Conservation (phyloP, 2,113 vertebrate species). For the Falcunculus frontatus region DNA sequence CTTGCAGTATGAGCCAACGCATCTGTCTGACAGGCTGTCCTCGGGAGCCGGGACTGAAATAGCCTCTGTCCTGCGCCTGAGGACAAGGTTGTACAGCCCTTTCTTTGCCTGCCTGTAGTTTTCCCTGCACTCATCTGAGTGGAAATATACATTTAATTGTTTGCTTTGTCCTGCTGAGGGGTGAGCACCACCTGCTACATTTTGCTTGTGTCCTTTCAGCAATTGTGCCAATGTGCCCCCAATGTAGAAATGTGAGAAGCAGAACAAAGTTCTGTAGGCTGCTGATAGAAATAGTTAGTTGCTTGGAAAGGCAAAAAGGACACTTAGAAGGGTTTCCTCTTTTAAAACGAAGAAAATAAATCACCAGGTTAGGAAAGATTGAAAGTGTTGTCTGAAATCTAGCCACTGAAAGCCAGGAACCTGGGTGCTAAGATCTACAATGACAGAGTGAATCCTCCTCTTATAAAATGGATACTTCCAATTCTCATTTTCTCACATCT, state of each 20-base stretch:
- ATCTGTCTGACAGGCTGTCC: slow-evolving; percentile 33
- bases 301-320: neutral
- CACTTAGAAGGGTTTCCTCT: neutral
- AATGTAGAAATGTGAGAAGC: neutral
- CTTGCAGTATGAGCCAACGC: neutral
- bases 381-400: neutral
- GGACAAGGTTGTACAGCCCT: slow-evolving; percentile 30
- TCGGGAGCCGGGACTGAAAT: neutral
- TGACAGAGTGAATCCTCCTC: neutral
- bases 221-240: too few relatives aligned
- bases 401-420: neutral
- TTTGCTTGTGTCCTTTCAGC: neutral
- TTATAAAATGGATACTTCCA: neutral
- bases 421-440: neutral
- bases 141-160: neutral
- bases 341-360: neutral
- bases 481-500: neutral
- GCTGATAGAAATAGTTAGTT: neutral
- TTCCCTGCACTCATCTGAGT: neutral
- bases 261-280: neutral
- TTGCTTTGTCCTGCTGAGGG: neutral
- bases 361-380: neutral
- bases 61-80: neutral
- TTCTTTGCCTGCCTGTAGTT: neutral
- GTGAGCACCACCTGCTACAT: neutral